Base-by-base conservation (phyloP, 2,888 invertebrate species). In the Nemotelus pantherinus region DNA sequence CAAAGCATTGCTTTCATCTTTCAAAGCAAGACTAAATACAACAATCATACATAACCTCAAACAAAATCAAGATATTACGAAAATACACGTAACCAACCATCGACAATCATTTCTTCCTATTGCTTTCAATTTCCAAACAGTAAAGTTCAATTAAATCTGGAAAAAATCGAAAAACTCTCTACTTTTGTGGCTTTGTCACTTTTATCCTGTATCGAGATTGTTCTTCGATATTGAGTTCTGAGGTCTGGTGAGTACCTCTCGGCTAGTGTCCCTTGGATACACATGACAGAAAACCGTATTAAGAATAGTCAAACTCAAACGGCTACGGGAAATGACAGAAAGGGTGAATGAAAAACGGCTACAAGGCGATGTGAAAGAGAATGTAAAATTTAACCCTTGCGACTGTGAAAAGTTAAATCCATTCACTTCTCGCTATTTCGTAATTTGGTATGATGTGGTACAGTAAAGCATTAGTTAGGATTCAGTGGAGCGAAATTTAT, bases 401-500 rank as follows among this genome's bases (percentile, higher is more conserved):
- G 44, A 10, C 45, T 55, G 65, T 2, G 48, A 48, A 25, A 44
- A 47, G n/a, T n/a, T 67, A 48, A 47, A 25, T 71, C 47, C n/a
- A 47, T 47, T 10, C 45, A n/a, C 39, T 43, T 68, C 50, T 9
- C 5, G 41, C n/a, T 48, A 25, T 25, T 25, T 25, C 25, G 25
- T 25, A 25, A 25, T 1, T 25, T 25, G 25, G 25, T 25, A 25
- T 25, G 25, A 25, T 0, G 25, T 25, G 25, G 25, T 39, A 45
- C 41, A 10, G n/a, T 41, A 45, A 41, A 63, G 48, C 60, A 63
- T 41, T 74, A 74, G 60, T 74, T 43, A 74, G 74, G 60, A 74
- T 60, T 74, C 74, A 74, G 74, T 74, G 48, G 48, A 47, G 74
- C 48, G 74, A 74, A 74, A 63, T 74, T 74, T 60, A 74, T 74